Percentiles rank a stretch among this genome's conserved stretches.
These are phyloP conservation scores for Notechis scutatus DNA, from an alignment of 2,113 vertebrate species.

Conservation along the genomic window DNA sequence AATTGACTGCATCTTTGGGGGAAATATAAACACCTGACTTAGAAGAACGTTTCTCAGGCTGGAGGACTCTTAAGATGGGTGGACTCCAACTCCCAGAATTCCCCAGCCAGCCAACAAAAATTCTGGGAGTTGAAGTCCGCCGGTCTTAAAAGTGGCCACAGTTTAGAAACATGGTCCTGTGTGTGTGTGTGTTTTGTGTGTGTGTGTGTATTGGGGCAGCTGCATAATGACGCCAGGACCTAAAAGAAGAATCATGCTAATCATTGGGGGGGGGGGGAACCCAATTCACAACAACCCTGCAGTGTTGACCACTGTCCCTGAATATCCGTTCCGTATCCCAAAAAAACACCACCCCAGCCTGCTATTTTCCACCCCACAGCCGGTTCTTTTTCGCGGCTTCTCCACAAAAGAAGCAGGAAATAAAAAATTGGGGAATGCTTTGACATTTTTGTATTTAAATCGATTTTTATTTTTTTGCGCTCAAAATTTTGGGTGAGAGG, in stretches of 20 bases:
- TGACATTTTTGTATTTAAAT: too few relatives aligned
- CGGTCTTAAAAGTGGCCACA: neutral
- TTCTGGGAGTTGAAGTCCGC: neutral
- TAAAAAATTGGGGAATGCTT: neutral
- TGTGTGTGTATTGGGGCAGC: too few relatives aligned
- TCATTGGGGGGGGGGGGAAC: neutral
- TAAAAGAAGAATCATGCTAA: neutral
- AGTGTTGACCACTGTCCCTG: neutral
- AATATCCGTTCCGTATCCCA: neutral
- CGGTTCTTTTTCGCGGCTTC: too few relatives aligned
- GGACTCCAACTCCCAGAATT: neutral
- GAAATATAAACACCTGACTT: neutral
- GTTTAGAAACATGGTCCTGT: neutral
- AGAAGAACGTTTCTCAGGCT: neutral
- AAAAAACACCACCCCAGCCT: neutral
- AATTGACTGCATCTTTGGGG: neutral
- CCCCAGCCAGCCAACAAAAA: neutral
- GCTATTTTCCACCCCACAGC: neutral
- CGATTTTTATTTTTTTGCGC: fast-evolving
- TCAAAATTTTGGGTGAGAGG: neutral
- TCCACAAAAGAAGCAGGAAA: too few relatives aligned
- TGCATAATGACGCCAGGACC: neutral
- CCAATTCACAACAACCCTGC: neutral
- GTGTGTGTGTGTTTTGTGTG: too few relatives aligned
- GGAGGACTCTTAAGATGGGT: neutral